phyloP scores from a whole-genome alignment of 2,797 vertebrate species.

The Amphiprion clarkii region DNA sequence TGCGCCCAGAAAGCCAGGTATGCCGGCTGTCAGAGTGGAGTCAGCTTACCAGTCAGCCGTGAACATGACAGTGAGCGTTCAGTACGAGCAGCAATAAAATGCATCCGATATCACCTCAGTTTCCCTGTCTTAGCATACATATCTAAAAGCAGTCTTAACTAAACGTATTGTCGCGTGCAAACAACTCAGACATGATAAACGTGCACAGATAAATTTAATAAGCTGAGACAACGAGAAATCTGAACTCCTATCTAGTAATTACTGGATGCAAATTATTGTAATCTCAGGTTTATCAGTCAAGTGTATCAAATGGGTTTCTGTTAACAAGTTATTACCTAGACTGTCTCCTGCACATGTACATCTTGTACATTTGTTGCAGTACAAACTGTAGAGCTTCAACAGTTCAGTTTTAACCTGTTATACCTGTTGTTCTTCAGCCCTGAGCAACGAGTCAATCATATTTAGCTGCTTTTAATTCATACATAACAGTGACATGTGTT shows the following conservation, averaged over 20 bases:
- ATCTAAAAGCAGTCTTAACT: neutral
- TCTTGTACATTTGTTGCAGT: no score
- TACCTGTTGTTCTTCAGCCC: no score
- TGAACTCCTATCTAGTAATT: neutral
- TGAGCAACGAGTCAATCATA: no score
- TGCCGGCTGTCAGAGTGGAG: slow-evolving; percentile 11
- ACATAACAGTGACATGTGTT: no score
- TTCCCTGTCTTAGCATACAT: neutral
- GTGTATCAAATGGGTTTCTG: no score
- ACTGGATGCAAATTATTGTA: neutral
- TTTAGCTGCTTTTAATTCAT: no score
- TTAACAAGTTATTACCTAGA: no score
- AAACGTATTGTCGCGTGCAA: neutral
- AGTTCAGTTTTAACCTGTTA: no score
- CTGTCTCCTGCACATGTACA: no score
- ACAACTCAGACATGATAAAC: neutral
- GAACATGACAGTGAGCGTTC: slow-evolving; percentile 11
- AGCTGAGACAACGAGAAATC: neutral
- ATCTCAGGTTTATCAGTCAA: neutral
- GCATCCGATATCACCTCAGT: neutral
- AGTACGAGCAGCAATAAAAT: neutral
- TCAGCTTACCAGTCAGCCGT: slow-evolving; percentile 21
- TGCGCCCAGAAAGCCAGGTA: slow-evolving; percentile 16
- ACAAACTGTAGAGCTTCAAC: no score
- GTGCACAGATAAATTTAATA: neutral